Evolutionary conservation across 2,888 invertebrate species (phyloP), one percentile per base, ranked within the genome.

Genomic region (Troilus luridus): DNA sequence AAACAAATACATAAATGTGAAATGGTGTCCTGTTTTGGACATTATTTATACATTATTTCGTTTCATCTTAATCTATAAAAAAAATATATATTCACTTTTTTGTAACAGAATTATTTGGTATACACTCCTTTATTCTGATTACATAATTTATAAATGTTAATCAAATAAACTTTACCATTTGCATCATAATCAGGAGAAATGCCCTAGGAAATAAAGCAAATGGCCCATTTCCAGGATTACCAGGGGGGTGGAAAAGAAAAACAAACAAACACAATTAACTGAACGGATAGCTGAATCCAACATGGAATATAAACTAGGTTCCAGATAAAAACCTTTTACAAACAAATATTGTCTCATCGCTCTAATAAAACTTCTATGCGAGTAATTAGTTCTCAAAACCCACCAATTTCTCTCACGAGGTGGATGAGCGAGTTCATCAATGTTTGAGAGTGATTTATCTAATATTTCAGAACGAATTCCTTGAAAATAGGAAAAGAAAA

Each of bases 191-290:
- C 67, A 67, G 11, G 67, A 24, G 67, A 67, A 24, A 27, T 67
- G 24, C 27, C 24, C 14, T 0, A 24, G 67, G 27, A 67, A n/a
- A 64, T 64, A 64, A 67, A 24, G 27, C 14, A 24, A 67, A 67
- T 14, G 67, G 14, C 67, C 67, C 24, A 67, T 67, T 67, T 24
- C 24, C 67, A 24, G 27, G 24, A 67, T 67, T 67, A 27, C 27
- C 24, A 24, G 12, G 6, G 5, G n/a, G 24, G 67, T 12, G 14
- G 24, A 24, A 67, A 14, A 24, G 67, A 67, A 67, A 67, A 67
- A 67, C 67, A 67, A 67, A 27, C 27, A 67, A 67, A 67, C 67
- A 27, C 24, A 67, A 67, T 67, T 67, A 67, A 67, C 24, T 67
- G 14, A 67, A 67, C 67, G 14, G 14, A 67, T 24, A 67, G 24